These are phyloP conservation scores for Pipra filicauda DNA, from an alignment of 2,113 vertebrate species.

Conservation along the genomic window DNA sequence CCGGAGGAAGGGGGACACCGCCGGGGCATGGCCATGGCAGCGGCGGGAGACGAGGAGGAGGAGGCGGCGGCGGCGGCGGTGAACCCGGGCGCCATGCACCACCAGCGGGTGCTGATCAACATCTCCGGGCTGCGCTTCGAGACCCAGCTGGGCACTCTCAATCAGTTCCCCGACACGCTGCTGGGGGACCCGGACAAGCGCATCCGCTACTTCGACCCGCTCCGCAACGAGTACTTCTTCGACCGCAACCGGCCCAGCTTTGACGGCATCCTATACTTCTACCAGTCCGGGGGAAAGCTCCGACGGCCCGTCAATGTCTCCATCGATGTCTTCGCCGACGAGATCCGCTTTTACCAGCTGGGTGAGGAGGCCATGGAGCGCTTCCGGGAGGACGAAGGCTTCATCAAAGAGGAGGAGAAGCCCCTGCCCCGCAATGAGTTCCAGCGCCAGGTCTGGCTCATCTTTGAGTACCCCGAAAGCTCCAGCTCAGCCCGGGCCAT, in stretches of 20 bases:
- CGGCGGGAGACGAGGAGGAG: conserved; percentile 6
- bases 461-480: conserved; percentile 96
- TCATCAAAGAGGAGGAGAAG: conserved; percentile 91
- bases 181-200: conserved; percentile 91
- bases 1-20: conserved; percentile 37
- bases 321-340: conserved; percentile 91
- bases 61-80: conserved; percentile 51
- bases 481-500: conserved; percentile 89
- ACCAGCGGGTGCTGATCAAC: conserved; percentile 94
- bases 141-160: conserved; percentile 93
- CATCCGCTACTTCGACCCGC: conserved; percentile 94
- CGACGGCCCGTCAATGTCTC: conserved; percentile 92
- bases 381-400: conserved; percentile 94
- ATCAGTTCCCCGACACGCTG: conserved; percentile 93
- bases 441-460: conserved; percentile 97
- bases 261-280: conserved; percentile 94
- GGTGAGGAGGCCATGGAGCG: conserved; percentile 92
- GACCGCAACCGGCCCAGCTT: conserved; percentile 96
- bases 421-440: conserved; percentile 88
- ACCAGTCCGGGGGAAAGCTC: conserved; percentile 93
- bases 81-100: conserved; percentile 77
- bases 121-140: conserved; percentile 93
- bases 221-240: conserved; percentile 98
- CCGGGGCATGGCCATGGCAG: conserved; percentile 33
- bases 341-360: conserved; percentile 95